Evolutionary conservation across 2,797 vertebrate genomes (phyloP).

Genomic region (Oophaga sylvatica): DNA sequence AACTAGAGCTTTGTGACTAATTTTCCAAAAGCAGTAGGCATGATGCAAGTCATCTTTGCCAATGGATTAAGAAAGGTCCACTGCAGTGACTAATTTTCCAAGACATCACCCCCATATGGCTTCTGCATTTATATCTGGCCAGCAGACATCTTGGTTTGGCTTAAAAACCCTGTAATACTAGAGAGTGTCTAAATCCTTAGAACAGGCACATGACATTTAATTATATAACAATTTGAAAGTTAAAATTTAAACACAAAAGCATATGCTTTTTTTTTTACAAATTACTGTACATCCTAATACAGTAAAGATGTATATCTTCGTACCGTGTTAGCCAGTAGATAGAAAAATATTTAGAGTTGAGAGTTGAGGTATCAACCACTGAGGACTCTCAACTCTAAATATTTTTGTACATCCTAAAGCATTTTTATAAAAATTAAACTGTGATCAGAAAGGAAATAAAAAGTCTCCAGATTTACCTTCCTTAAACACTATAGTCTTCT

Average conservation of each 20-base stretch:
- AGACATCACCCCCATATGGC: slow-evolving; percentile 20
- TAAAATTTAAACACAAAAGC: slow-evolving; percentile 22
- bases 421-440: neutral
- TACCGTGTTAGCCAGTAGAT: too few relatives aligned
- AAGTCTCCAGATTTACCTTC: too few relatives aligned
- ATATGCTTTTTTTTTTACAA: neutral
- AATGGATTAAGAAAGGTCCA: slow-evolving; percentile 23
- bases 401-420: neutral
- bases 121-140: slow-evolving; percentile 9
- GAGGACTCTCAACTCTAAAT: too few relatives aligned
- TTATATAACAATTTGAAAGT: neutral
- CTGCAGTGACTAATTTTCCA: slow-evolving; percentile 35
- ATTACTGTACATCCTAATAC: neutral
- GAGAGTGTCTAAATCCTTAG: slow-evolving; percentile 16
- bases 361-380: too few relatives aligned
- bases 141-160: neutral
- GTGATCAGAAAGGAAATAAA: neutral
- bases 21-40: slow-evolving; percentile 12
- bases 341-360: too few relatives aligned
- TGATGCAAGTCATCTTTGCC: neutral
- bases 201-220: neutral
- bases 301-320: too few relatives aligned
- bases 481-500: too few relatives aligned
- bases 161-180: slow-evolving; percentile 7
- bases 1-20: slow-evolving; percentile 5